A percentile compares a stretch with the other conserved stretches of the same genome.
phyloP scores from a whole-genome alignment of 2,113 vertebrate genomes.

The Ceyx margarethae region DNA sequence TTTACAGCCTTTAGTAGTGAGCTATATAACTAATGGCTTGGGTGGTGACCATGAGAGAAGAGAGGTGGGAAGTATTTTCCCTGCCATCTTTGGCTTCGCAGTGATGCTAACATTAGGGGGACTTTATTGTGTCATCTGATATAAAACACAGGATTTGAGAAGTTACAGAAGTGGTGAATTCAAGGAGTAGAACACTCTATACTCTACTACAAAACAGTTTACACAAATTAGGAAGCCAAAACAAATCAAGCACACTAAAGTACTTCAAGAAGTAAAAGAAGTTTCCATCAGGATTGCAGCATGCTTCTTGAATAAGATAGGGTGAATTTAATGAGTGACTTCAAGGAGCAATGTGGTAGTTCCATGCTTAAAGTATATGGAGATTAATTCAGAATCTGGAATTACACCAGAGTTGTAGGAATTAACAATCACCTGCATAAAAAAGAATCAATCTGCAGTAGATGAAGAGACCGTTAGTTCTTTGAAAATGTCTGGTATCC shows the following conservation, averaged over 20 bases:
- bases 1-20: background rate
- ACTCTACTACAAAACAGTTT: background rate
- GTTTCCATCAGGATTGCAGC: background rate
- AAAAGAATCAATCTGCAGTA: slow-evolving; percentile 1
- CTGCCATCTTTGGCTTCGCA: background rate
- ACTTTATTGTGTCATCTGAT: background rate
- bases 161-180: background rate
- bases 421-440: slow-evolving; percentile 37
- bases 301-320: background rate
- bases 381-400: slow-evolving; percentile 46
- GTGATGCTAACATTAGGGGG: background rate
- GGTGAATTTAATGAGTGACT: slow-evolving; percentile 37
- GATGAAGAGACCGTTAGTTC: slow-evolving; percentile 29
- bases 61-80: background rate
- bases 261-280: background rate
- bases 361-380: background rate
- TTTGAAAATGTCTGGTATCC: slow-evolving; percentile 9
- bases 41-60: background rate
- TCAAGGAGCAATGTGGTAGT: background rate
- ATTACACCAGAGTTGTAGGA: slow-evolving; percentile 25
- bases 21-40: background rate
- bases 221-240: background rate
- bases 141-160: background rate
- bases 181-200: background rate
- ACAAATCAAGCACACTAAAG: background rate